Evolutionary conservation across 2,113 vertebrate genomes (phyloP).

Genomic region (Hippocampus mohnikei): DNA sequence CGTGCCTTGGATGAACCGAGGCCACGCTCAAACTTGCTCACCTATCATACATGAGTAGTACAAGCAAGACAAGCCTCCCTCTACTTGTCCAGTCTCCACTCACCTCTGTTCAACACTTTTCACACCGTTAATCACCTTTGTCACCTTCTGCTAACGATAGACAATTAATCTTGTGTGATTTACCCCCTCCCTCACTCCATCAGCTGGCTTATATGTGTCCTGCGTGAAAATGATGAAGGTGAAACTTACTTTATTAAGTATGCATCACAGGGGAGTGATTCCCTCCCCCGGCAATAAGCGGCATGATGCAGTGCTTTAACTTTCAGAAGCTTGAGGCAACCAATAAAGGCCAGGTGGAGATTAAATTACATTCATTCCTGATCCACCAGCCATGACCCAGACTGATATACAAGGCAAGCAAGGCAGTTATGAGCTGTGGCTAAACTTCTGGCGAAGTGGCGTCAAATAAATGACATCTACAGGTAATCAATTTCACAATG

Average conservation of each 20-base stretch:
- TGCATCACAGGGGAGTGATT: slow-evolving; percentile 48
- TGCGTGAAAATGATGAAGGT: slow-evolving; percentile 43
- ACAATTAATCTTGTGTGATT: slow-evolving; percentile 58
- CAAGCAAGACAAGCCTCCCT: slow-evolving; percentile 34
- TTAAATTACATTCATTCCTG: slow-evolving; percentile 65
- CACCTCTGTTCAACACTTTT: slow-evolving; percentile 51
- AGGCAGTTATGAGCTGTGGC: slow-evolving; percentile 38
- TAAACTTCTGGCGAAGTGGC: slow-evolving; percentile 52
- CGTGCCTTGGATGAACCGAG: neutral
- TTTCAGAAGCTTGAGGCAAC: slow-evolving; percentile 52
- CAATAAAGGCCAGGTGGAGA: slow-evolving; percentile 65
- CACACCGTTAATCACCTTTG: slow-evolving; percentile 56
- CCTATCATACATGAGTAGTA: slow-evolving; percentile 31
- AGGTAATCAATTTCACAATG: slow-evolving; percentile 24
- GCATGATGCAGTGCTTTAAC: slow-evolving; percentile 50
- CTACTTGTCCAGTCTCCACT: slow-evolving; percentile 17
- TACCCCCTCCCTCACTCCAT: slow-evolving; percentile 19
- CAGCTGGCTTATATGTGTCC: slow-evolving; percentile 22
- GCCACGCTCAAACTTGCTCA: slow-evolving; percentile 23
- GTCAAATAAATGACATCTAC: neutral
- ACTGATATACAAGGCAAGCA: slow-evolving; percentile 63
- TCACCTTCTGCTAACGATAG: slow-evolving; percentile 58
- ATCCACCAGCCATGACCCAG: slow-evolving; percentile 57
- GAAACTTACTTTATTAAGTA: slow-evolving; percentile 49
- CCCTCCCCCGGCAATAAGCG: slow-evolving; percentile 57